phyloP scores from a whole-genome alignment of 2,113 vertebrate genomes.

The Ceuthmochares aereus region DNA sequence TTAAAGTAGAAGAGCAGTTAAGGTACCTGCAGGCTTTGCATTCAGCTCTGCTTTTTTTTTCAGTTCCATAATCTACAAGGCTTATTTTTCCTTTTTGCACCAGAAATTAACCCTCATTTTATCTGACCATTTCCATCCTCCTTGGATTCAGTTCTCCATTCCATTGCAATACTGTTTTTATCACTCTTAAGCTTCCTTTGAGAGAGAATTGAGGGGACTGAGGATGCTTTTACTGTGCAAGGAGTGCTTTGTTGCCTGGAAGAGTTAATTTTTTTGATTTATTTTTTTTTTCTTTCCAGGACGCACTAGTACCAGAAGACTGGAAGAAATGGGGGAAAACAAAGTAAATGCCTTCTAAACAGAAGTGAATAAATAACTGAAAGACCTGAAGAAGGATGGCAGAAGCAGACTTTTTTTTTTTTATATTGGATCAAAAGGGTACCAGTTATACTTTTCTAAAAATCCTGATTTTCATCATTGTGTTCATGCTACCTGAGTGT shows the following conservation, averaged over 20 bases:
- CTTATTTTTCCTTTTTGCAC: background rate
- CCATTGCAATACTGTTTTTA: background rate
- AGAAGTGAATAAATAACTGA: conserved; percentile 46
- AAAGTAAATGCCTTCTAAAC: conserved; percentile 45
- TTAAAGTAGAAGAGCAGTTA: background rate
- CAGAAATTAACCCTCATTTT: background rate
- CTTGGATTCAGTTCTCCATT: background rate
- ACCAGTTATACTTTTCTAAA: conserved; percentile 47
- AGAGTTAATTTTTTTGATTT: conserved; percentile 43
- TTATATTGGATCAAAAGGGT: conserved; percentile 36
- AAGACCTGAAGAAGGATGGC: conserved; percentile 45
- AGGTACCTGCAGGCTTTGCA: background rate
- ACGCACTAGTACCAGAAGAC: conserved; percentile 72
- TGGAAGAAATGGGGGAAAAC: conserved; percentile 44
- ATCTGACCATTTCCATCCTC: background rate
- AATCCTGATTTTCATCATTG: conserved; percentile 14
- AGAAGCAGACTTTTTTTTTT: conserved; percentile 22
- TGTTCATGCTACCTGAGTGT: conserved; percentile 41
- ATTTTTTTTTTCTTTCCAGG: conserved; percentile 75
- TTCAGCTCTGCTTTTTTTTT: background rate
- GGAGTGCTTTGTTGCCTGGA: background rate
- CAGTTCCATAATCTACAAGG: background rate
- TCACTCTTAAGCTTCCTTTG: background rate
- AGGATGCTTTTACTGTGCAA: background rate
- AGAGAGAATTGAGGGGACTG: background rate